phyloP scores from a whole-genome alignment of 2,888 invertebrate species.

The Brachyopa scutellaris region DNA sequence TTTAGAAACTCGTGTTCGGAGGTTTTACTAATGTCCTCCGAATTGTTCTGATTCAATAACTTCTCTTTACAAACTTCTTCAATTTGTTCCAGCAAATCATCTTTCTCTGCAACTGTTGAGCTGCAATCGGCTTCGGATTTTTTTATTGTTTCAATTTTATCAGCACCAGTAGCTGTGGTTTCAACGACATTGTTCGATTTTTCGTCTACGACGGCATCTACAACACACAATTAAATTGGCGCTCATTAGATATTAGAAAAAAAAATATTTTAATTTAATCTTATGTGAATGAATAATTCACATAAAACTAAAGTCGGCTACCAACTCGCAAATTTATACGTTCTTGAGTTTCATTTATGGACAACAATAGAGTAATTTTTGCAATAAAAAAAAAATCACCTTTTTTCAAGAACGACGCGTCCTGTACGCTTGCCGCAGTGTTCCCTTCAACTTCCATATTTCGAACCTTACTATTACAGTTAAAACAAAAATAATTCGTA shows the following conservation, averaged over 20 bases:
- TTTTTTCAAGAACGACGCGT: slow-evolving; percentile 66
- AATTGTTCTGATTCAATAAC: neutral
- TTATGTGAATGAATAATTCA: neutral
- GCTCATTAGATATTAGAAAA: slow-evolving; percentile 52
- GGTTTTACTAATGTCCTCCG: slow-evolving; percentile 58
- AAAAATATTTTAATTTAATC: neutral
- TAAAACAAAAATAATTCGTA: slow-evolving; percentile 35
- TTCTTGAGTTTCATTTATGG: neutral
- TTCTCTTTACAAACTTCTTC: slow-evolving; percentile 72
- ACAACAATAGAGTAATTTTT: neutral
- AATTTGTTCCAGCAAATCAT: slow-evolving; percentile 71
- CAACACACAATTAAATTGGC: slow-evolving; percentile 57
- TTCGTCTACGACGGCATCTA: slow-evolving; percentile 51
- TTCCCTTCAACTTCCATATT: slow-evolving; percentile 59
- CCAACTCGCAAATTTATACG: neutral
- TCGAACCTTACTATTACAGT: slow-evolving; percentile 18
- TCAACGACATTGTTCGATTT: slow-evolving; percentile 34
- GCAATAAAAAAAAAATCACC: slow-evolving; percentile 43
- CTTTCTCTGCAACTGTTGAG: slow-evolving; percentile 45
- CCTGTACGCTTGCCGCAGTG: slow-evolving; percentile 51
- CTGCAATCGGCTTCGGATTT: slow-evolving; percentile 56
- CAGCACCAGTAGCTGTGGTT: neutral
- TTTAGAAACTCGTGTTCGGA: slow-evolving; percentile 73
- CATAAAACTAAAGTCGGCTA: neutral
- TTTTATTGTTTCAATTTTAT: slow-evolving; percentile 14